Evolutionary conservation across 2,797 vertebrate species (phyloP).

Genomic region (Rhyacichthys aspro): DNA sequence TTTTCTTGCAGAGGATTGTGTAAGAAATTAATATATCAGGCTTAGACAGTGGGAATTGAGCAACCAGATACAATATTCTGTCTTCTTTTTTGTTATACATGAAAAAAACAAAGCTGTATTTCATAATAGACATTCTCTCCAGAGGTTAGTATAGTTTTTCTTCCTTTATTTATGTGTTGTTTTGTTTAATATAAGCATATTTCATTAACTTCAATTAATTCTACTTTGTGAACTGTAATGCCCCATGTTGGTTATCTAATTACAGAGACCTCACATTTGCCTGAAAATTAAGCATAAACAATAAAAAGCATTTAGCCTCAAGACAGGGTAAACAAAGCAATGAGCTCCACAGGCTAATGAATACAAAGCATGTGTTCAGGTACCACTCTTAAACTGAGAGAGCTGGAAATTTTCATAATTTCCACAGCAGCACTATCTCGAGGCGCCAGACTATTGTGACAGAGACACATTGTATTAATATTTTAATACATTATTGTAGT

Average conservation of each 20-base stretch:
- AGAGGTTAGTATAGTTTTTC: too few species aligned
- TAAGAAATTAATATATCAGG: too few species aligned
- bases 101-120: too few species aligned
- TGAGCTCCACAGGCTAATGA: background rate
- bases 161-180: too few species aligned
- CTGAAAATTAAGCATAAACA: background rate
- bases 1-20: too few species aligned
- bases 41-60: too few species aligned
- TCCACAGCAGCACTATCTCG: background rate
- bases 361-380: background rate
- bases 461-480: background rate
- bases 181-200: background rate
- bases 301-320: background rate
- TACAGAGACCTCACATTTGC: background rate
- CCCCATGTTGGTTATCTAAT: background rate
- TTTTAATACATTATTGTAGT: too few species aligned
- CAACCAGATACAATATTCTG: too few species aligned
- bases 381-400: background rate
- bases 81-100: too few species aligned
- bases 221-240: background rate
- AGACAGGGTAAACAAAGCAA: background rate
- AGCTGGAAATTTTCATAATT: background rate
- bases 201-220: background rate
- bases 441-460: background rate
- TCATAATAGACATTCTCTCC: too few species aligned